Percentiles rank a stretch among this genome's conserved stretches.
phyloP scores from a whole-genome alignment of 2,888 invertebrate species.

The Proisotoma minuta region DNA sequence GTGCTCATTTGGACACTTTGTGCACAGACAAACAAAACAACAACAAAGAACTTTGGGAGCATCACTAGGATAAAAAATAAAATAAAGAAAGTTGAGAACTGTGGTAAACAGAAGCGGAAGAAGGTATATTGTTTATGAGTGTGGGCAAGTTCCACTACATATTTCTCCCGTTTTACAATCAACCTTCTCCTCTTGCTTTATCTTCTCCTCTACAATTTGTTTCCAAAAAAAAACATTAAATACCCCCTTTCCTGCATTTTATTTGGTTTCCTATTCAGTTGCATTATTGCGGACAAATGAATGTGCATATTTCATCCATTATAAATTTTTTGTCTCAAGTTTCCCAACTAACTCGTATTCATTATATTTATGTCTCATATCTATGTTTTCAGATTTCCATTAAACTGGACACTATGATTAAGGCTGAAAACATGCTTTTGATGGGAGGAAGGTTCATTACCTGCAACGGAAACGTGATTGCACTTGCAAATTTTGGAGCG shows the following conservation, averaged over 20 bases:
- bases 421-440: conserved; percentile 39
- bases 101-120: not conserved
- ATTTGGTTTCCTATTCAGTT: too few relatives aligned
- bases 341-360: not conserved
- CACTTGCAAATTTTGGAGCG: conserved; percentile 29
- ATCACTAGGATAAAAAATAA: conserved; percentile 9
- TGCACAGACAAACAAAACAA: not conserved
- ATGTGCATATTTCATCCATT: too few relatives aligned
- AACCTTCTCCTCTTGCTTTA: not conserved
- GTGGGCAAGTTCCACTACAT: conserved; percentile 8
- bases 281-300: too few relatives aligned
- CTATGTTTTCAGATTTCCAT: conserved; percentile 27
- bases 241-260: too few relatives aligned
- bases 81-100: conserved; percentile 6
- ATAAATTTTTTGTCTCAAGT: too few relatives aligned
- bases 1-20: conserved; percentile 38
- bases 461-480: conserved; percentile 28
- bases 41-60: not conserved
- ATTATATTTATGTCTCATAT: too few relatives aligned
- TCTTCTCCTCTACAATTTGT: too few relatives aligned
- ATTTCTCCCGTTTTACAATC: not conserved
- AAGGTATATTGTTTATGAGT: not conserved
- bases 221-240: too few relatives aligned
- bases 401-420: conserved; percentile 30
- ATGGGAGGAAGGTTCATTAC: conserved; percentile 42